These are phyloP conservation scores for Chalcosyrphus nemorum DNA, from an alignment of 2,888 invertebrate species.

Conservation along the genomic window DNA sequence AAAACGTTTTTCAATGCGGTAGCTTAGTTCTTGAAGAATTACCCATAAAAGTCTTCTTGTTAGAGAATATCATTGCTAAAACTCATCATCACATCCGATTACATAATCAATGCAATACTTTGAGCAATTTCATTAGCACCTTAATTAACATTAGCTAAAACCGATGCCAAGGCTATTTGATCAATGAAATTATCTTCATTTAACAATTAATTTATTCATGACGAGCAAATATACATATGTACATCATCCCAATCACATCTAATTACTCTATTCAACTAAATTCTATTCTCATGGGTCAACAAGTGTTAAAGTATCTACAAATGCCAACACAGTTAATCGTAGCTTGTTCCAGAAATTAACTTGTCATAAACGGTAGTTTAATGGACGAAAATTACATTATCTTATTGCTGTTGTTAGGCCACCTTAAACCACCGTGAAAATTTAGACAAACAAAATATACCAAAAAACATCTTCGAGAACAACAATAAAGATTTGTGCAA, in stretches of 20 bases:
- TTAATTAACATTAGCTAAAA: background rate
- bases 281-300: background rate
- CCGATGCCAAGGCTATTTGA: background rate
- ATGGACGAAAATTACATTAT: slow-evolving; percentile 30
- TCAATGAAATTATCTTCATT: background rate
- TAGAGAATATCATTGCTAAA: too few species aligned
- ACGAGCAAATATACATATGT: background rate
- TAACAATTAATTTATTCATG: background rate
- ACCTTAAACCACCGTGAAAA: background rate
- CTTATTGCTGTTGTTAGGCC: background rate
- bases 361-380: slow-evolving; percentile 48
- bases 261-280: background rate
- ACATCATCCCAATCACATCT: background rate
- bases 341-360: slow-evolving; percentile 34
- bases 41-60: too few species aligned
- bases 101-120: too few species aligned
- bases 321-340: slow-evolving; percentile 19
- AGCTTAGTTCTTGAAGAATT: too few species aligned
- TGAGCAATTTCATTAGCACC: background rate
- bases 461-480: background rate
- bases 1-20: too few species aligned
- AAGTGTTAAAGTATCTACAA: slow-evolving; percentile 21
- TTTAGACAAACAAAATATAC: background rate
- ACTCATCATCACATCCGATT: too few species aligned
- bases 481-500: background rate